Evolutionary conservation across 1,140 invertebrate genomes (phyloP).

Genomic region (Psilanteris sp.): DNA sequence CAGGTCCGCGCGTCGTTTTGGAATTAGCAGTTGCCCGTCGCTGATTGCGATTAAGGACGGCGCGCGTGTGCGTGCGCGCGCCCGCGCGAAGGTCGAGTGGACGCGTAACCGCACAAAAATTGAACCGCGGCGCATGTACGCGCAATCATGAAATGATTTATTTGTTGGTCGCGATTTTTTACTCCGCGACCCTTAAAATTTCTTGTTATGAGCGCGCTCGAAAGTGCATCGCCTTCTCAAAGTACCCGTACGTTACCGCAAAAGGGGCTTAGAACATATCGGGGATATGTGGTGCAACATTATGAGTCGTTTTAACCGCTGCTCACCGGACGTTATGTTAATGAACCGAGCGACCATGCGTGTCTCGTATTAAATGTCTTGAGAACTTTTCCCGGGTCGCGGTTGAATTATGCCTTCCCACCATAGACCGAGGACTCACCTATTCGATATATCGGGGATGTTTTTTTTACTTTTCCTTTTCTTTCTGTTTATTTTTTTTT

Average conservation of each 20-base stretch:
- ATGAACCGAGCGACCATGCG: constrained; percentile 48
- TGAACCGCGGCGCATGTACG: neutral
- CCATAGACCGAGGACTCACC: too few relatives aligned
- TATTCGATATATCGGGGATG: too few relatives aligned
- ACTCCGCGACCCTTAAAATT: constrained; percentile 56
- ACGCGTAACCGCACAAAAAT: constrained; percentile 16
- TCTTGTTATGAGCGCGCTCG: constrained; percentile 53
- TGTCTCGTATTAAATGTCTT: constrained; percentile 58
- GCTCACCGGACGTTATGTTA: constrained; percentile 61
- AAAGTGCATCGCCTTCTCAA: constrained; percentile 44
- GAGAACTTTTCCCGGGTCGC: constrained; percentile 45
- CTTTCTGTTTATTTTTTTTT: too few relatives aligned
- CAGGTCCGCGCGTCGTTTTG: too few relatives aligned
- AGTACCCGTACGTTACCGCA: constrained; percentile 50
- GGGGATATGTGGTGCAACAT: constrained; percentile 52
- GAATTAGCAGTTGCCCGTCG: too few relatives aligned
- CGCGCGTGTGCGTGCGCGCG: too few relatives aligned
- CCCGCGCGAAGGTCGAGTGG: too few relatives aligned
- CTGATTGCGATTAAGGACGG: too few relatives aligned
- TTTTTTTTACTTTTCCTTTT: too few relatives aligned
- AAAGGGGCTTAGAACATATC: constrained; percentile 43
- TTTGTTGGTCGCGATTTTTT: constrained; percentile 66
- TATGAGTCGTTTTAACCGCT: constrained; percentile 53
- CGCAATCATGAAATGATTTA: constrained; percentile 62
- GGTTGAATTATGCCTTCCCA: constrained; percentile 31